These are phyloP conservation scores for Manis javanica DNA, from an alignment of 2,797 vertebrate species.

Conservation along the genomic window DNA sequence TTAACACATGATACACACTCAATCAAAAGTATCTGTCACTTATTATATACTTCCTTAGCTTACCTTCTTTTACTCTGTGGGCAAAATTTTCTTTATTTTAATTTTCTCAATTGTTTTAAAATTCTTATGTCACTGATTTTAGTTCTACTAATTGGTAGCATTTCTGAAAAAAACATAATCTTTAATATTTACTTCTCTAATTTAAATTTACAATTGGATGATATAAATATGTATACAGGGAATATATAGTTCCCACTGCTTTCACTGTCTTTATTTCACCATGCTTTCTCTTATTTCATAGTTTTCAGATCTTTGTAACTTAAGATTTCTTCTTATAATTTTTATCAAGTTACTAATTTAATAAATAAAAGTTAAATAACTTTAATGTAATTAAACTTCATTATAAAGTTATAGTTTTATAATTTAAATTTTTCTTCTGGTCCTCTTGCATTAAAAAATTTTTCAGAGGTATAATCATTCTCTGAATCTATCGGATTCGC, in stretches of 20 bases:
- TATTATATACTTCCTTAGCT: not conserved
- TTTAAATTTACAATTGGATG: not conserved
- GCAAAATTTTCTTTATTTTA: slow-evolving; percentile 13
- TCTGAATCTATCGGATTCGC: not conserved
- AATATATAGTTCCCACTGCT: not conserved
- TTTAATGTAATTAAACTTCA: too few relatives aligned
- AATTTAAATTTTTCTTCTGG: not conserved
- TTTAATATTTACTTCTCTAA: not conserved
- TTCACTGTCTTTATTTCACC: not conserved
- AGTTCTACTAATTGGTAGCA: not conserved
- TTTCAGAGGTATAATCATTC: not conserved
- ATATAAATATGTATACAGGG: not conserved
- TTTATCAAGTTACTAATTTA: too few relatives aligned
- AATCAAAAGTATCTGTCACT: not conserved
- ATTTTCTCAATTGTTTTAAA: slow-evolving; percentile 2
- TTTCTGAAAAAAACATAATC: not conserved
- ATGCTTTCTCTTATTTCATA: not conserved
- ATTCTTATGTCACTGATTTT: not conserved
- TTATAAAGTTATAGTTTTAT: not conserved
- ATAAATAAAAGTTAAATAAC: too few relatives aligned
- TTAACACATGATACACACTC: not conserved
- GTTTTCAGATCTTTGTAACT: too few relatives aligned
- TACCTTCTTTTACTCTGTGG: not conserved
- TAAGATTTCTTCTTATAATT: too few relatives aligned
- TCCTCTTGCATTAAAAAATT: not conserved